A percentile compares a stretch with the other conserved stretches of the same genome.
phyloP scores from a whole-genome alignment of 2,888 invertebrate genomes.

The Mythimna vitellina region DNA sequence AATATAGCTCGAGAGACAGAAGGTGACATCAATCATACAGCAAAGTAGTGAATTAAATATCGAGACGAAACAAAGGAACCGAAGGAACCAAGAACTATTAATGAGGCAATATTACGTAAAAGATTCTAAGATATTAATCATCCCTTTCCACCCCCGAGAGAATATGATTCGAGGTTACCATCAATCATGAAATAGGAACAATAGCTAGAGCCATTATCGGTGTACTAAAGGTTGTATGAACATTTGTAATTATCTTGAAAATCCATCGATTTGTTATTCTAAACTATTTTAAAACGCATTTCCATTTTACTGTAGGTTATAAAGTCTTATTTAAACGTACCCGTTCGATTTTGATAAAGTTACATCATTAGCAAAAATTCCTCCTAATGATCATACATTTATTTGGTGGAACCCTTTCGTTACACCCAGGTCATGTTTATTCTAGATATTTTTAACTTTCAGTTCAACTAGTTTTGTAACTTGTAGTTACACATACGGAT shows the following conservation, averaged over 20 bases:
- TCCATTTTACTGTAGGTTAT: neutral
- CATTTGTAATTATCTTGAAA: conserved; percentile 12
- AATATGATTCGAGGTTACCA: conserved; percentile 13
- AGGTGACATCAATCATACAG: conserved; percentile 45
- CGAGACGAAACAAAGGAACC: conserved; percentile 30
- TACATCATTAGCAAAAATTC: neutral
- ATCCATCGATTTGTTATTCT: neutral
- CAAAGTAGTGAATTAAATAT: conserved; percentile 47
- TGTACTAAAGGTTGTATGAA: conserved; percentile 1
- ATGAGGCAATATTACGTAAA: conserved; percentile 42
- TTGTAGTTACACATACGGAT: conserved; percentile 27
- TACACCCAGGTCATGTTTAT: conserved; percentile 22
- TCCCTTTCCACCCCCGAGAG: conserved; percentile 16
- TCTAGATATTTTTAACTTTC: conserved; percentile 20
- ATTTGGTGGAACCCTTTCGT: conserved; percentile 12
- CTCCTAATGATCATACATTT: neutral
- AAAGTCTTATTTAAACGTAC: neutral
- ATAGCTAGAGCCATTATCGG: conserved; percentile 13
- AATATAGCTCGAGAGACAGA: conserved; percentile 21
- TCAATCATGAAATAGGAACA: conserved; percentile 46
- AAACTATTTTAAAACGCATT: neutral
- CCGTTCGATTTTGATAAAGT: neutral
- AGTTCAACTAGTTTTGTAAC: conserved; percentile 29
- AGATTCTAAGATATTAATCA: conserved; percentile 50
- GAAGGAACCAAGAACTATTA: conserved; percentile 32